These are phyloP conservation scores for Nycteola revayana DNA, from an alignment of 2,888 invertebrate species.

Conservation along the genomic window DNA sequence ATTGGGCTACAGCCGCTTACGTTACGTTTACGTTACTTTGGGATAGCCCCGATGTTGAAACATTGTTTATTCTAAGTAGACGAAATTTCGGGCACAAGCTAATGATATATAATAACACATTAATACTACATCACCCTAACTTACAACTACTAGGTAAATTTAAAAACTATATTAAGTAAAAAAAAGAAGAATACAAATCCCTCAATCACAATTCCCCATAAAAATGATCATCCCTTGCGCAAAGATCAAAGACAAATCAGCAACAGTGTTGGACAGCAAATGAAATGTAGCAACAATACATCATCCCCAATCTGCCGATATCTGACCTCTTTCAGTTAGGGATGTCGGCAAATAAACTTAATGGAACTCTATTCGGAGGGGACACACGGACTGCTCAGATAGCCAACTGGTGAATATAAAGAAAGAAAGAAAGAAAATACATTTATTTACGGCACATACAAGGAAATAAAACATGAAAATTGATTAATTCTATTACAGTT, in stretches of 20 bases:
- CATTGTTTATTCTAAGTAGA: too few species aligned
- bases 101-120: too few species aligned
- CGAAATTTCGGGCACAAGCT: too few species aligned
- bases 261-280: conserved; percentile 32
- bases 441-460: too few species aligned
- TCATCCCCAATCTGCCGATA: conserved; percentile 65
- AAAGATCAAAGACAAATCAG: conserved; percentile 25
- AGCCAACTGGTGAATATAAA: conserved; percentile 1
- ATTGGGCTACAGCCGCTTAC: too few species aligned
- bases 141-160: too few species aligned
- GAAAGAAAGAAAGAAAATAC: too few species aligned
- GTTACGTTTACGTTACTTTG: too few species aligned
- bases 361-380: conserved; percentile 48
- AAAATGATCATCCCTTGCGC: conserved; percentile 16
- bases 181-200: conserved; percentile 6
- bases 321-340: conserved; percentile 57
- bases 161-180: background rate
- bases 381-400: conserved; percentile 30
- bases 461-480: too few species aligned
- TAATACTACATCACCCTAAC: too few species aligned
- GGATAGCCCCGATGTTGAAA: too few species aligned
- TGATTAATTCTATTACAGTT: too few species aligned
- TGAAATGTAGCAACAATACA: conserved; percentile 65
- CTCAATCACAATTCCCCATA: conserved; percentile 9
- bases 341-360: conserved; percentile 68